Evolutionary conservation across 2,113 vertebrate species (phyloP), one percentile per base, ranked within the genome.

Genomic region (Syrrhaptes paradoxus): DNA sequence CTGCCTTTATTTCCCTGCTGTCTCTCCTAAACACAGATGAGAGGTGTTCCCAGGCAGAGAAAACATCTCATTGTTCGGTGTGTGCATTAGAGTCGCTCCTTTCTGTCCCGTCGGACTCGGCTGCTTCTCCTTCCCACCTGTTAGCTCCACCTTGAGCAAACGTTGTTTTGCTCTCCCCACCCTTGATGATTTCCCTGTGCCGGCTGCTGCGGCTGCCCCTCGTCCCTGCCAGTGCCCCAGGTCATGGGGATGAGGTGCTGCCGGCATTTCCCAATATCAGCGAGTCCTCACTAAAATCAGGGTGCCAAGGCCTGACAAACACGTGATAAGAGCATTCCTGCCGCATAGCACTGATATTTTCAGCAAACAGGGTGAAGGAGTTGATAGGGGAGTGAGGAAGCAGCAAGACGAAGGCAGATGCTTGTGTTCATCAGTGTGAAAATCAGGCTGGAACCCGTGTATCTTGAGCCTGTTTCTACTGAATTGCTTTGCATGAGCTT

Each of bases 31-130:
- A 3, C 1, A 3, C 16, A 25, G 54, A 8, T 8, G 7, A 21
- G 68, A 76, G 58, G 51, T 16, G 48, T 46, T 89, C 32, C 46
- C 66, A 5, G 7, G 28, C 6, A 3, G 59, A 26, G 72, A 79
- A 63, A 2, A 4, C 29, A 11, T 14, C 8, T 43, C 1, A 2
- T 34, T 32, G n/a, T 14, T 63, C 41, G 9, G 32, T 38, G 6
- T 1, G 3, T 22, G 45, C 1, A 0, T 10, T 65, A 63, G 66
- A 75, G 61, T 51, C 2, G 3, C 66, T 62, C 55, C 66, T 55
- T 65, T 63, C 31, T 51, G 68, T n/a, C 36, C 10, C 0, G 0
- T n/a, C 6, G 2, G 34, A 20, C 46, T 61, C 7, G 0, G 49
- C 24, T 43, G 26, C 20, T 65, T 52, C 43, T 67, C 13, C 43